Percentiles rank a stretch among this genome's conserved stretches.
phyloP scores from a whole-genome alignment of 2,113 vertebrate species.

The Glaucidium brasilianum region DNA sequence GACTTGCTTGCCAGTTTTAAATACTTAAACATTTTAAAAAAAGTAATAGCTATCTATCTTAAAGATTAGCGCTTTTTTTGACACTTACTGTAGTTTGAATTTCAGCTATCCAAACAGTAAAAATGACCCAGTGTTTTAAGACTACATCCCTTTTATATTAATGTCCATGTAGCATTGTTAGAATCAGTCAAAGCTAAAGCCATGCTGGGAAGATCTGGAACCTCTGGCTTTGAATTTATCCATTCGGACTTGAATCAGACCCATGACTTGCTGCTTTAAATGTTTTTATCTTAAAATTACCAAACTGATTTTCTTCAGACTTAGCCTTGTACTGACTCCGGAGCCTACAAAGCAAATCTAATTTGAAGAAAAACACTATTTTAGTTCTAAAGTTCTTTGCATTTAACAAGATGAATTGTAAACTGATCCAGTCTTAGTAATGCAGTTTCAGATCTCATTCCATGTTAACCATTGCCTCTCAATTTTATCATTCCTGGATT shows the following conservation, averaged over 20 bases:
- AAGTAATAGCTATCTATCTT: not conserved
- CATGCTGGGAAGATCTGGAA: not conserved
- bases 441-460: not conserved
- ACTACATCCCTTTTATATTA: not conserved
- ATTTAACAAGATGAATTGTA: not conserved
- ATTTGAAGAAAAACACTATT: not conserved
- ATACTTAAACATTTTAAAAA: not conserved
- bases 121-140: not conserved
- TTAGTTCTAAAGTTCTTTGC: not conserved
- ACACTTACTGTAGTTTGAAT: not conserved
- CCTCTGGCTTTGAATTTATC: not conserved
- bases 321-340: not conserved
- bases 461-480: not conserved
- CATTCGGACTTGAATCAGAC: not conserved
- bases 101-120: not conserved
- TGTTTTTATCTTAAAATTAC: not conserved
- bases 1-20: not conserved
- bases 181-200: not conserved
- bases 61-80: not conserved
- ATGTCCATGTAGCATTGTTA: rapidly evolving
- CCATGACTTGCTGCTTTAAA: not conserved
- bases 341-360: not conserved
- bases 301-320: not conserved
- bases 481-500: not conserved
- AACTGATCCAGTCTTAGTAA: not conserved